phyloP scores from a whole-genome alignment of 1,140 invertebrate species.

The Aphelenchoides fujianensis region DNA sequence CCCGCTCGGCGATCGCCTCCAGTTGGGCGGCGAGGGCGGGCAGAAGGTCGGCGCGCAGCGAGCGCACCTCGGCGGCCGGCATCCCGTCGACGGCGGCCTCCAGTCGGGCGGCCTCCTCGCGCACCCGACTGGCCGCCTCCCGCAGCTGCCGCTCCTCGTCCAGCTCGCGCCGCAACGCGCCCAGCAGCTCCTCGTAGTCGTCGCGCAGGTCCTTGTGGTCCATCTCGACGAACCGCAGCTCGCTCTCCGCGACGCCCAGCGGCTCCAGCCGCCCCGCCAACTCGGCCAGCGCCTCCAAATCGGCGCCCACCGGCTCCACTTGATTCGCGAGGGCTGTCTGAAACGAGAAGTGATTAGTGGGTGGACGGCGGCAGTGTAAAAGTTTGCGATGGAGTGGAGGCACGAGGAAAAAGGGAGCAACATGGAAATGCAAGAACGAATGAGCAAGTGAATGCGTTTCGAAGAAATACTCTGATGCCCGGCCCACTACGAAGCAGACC shows the following conservation, averaged over 20 bases:
- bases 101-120: not conserved
- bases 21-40: not conserved
- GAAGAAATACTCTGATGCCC: too few relatives aligned
- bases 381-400: too few relatives aligned
- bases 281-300: not conserved
- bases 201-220: constrained; percentile 10
- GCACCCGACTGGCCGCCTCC: not conserved
- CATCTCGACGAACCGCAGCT: constrained; percentile 11
- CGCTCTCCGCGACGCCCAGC: constrained; percentile 13
- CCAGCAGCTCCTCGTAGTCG: constrained; percentile 5
- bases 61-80: not conserved
- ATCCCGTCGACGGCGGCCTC: not conserved
- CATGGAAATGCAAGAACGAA: too few relatives aligned
- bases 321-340: not conserved
- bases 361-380: not conserved
- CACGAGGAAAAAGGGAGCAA: too few relatives aligned
- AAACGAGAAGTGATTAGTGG: not conserved
- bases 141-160: not conserved
- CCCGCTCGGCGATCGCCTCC: not conserved
- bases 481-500: too few relatives aligned
- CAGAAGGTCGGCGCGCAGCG: not conserved
- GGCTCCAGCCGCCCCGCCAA: constrained; percentile 10
- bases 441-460: too few relatives aligned
- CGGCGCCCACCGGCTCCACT: not conserved
- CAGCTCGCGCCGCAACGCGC: not conserved